phyloP scores from a whole-genome alignment of 2,113 vertebrate species.

The Boulengeromyrus knoepffleri region DNA sequence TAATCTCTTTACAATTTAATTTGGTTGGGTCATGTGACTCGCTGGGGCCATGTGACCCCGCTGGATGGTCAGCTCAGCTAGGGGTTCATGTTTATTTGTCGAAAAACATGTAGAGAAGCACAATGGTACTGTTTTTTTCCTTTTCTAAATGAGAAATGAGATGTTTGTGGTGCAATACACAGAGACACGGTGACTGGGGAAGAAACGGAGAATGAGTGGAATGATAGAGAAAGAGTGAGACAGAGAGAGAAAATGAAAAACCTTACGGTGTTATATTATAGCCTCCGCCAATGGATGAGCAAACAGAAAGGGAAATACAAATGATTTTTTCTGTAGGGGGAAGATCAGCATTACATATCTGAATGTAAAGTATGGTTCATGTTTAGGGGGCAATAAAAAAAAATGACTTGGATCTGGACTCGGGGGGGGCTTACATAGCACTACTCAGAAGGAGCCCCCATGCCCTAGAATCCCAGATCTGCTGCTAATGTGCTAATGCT shows the following conservation, averaged over 20 bases:
- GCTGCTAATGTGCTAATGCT: not conserved
- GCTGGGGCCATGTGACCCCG: slow-evolving; percentile 19
- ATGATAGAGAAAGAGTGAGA: slow-evolving; percentile 33
- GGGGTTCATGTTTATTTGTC: slow-evolving; percentile 39
- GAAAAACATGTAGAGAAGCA: slow-evolving; percentile 36
- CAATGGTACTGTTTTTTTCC: slow-evolving; percentile 44
- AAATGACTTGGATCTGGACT: not conserved
- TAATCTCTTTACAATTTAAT: slow-evolving; percentile 60
- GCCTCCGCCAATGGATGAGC: slow-evolving; percentile 10
- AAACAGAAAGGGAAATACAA: not conserved
- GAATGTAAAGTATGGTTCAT: not conserved
- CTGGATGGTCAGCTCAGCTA: slow-evolving; percentile 51
- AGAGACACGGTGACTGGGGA: slow-evolving; percentile 23
- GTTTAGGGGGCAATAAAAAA: not conserved
- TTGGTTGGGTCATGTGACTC: slow-evolving; percentile 30
- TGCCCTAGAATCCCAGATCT: not conserved
- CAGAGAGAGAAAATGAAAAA: slow-evolving; percentile 13
- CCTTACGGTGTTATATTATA: not conserved
- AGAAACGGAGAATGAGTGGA: slow-evolving; percentile 16
- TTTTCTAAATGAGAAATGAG: slow-evolving; percentile 37
- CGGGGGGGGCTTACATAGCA: not conserved
- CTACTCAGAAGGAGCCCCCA: not conserved
- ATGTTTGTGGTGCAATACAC: not conserved
- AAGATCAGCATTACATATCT: not conserved
- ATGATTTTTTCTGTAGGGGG: not conserved